Percentiles rank a stretch among this genome's conserved stretches.
Evolutionary conservation across 1,140 invertebrate genomes (phyloP).

Genomic region (Papilio xuthus): DNA sequence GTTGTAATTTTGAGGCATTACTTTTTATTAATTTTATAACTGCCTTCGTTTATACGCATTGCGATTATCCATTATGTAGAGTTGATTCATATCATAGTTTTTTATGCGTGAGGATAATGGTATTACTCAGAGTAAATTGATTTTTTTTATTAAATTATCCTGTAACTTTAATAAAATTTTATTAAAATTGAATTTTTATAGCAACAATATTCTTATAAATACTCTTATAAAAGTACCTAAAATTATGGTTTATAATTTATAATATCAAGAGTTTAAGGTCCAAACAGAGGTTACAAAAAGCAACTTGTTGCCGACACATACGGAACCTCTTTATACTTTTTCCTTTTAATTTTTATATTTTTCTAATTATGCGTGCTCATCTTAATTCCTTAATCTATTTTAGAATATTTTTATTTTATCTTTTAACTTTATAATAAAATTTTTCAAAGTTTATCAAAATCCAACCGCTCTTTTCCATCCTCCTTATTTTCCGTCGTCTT

Average conservation of each 20-base stretch:
- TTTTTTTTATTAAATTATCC: background rate
- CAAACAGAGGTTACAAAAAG: too few relatives aligned
- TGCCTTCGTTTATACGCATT: background rate
- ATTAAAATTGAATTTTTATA: slow-evolving; percentile 1
- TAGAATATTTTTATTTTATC: too few relatives aligned
- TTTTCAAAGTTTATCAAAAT: too few relatives aligned
- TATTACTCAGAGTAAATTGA: background rate
- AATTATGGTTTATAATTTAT: background rate
- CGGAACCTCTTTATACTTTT: too few relatives aligned
- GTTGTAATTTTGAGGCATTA: background rate
- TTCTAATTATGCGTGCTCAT: too few relatives aligned
- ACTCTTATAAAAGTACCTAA: background rate
- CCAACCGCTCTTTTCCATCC: too few relatives aligned
- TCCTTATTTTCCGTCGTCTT: too few relatives aligned
- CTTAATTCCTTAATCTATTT: too few relatives aligned
- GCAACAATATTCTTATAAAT: background rate
- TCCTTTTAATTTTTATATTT: too few relatives aligned
- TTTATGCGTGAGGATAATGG: background rate
- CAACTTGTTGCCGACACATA: too few relatives aligned
- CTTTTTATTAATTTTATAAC: background rate
- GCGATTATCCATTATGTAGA: background rate
- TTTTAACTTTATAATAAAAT: too few relatives aligned
- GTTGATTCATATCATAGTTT: background rate
- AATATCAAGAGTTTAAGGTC: too few relatives aligned
- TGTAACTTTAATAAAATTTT: background rate